These are phyloP conservation scores for Neodiprion lecontei DNA, from an alignment of 1,140 invertebrate species.

Conservation along the genomic window DNA sequence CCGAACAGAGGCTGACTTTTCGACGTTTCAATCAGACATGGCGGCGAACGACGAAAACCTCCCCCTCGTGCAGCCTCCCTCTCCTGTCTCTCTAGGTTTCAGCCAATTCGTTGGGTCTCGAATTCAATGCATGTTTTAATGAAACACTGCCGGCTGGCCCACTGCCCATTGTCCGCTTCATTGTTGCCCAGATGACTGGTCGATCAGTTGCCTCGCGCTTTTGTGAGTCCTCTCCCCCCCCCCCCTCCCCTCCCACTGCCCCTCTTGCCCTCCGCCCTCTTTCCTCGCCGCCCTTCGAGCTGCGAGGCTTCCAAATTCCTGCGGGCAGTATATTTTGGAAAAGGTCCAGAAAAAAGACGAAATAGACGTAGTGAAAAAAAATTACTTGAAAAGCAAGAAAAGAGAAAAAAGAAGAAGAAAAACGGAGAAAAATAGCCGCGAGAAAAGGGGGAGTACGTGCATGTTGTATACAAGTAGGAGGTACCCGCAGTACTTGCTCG, in stretches of 20 bases:
- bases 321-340: background rate
- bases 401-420: too few relatives aligned
- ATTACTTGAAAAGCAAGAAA: too few relatives aligned
- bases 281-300: background rate
- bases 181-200: conserved; percentile 51
- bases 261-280: conserved; percentile 19
- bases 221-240: conserved; percentile 29
- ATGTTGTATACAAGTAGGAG: too few relatives aligned
- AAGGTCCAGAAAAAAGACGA: too few relatives aligned
- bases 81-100: conserved; percentile 8
- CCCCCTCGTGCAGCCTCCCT: background rate
- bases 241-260: background rate
- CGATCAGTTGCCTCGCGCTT: conserved; percentile 43
- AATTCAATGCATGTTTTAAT: conserved; percentile 58
- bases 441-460: too few relatives aligned
- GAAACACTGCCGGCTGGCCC: conserved; percentile 53
- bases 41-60: conserved; percentile 20
- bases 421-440: too few relatives aligned
- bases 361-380: too few relatives aligned
- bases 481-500: too few relatives aligned
- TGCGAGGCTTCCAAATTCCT: background rate
- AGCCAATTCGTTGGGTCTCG: conserved; percentile 17
- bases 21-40: conserved; percentile 58
- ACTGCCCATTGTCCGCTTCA: conserved; percentile 54
- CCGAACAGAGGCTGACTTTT: conserved; percentile 45